phyloP scores from a whole-genome alignment of 2,888 invertebrate genomes.

The Rutpela maculata region DNA sequence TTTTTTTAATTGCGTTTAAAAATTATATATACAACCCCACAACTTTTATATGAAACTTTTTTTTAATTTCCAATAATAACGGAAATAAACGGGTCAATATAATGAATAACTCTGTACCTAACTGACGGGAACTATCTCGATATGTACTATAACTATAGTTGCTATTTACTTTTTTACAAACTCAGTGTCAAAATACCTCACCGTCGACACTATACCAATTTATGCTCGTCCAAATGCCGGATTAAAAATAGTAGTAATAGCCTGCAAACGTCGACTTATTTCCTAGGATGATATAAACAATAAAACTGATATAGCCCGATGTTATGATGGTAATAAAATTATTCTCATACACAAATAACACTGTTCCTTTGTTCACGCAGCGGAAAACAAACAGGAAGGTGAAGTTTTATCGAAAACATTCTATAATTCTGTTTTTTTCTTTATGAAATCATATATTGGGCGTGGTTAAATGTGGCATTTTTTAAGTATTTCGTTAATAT shows the following conservation, averaged over 20 bases:
- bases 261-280: conserved; percentile 19
- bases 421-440: conserved; percentile 1
- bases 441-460: conserved; percentile 12
- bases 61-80: no score
- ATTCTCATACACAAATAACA: conserved; percentile 30
- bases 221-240: background rate
- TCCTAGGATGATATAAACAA: conserved; percentile 39
- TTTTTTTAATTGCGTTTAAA: no score
- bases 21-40: no score
- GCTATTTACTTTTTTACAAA: no score
- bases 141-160: no score
- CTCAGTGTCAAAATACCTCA: no score
- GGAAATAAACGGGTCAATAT: no score
- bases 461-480: background rate
- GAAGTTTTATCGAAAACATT: conserved; percentile 34
- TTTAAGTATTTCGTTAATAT: no score
- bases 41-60: no score
- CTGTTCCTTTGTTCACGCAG: conserved; percentile 26
- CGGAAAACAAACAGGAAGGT: conserved; percentile 37
- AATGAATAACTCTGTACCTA: no score
- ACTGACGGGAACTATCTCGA: no score
- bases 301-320: conserved; percentile 33
- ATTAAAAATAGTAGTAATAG: conserved; percentile 19
- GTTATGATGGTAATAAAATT: conserved; percentile 32
- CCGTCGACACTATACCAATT: conserved; percentile 12